These are phyloP conservation scores for Chlorodrepanis virens DNA, from an alignment of 2,113 vertebrate genomes.

Conservation along the genomic window DNA sequence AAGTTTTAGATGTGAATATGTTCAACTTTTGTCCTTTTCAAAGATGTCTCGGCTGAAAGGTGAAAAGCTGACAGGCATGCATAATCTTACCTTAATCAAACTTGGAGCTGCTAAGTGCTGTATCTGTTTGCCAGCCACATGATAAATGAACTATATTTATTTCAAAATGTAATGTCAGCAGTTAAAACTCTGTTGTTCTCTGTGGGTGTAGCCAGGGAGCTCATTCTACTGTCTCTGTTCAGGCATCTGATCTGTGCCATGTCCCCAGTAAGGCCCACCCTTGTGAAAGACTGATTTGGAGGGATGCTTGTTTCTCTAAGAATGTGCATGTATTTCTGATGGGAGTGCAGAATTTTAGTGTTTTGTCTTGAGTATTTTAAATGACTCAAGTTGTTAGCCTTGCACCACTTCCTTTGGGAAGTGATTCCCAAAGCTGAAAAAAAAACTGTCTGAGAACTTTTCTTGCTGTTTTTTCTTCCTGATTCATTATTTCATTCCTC, in stretches of 20 bases:
- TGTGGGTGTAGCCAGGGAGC: neutral
- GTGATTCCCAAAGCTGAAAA: constrained; percentile 47
- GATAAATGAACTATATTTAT: neutral
- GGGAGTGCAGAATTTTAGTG: neutral
- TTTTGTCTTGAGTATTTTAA: neutral
- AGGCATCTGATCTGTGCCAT: accelerated
- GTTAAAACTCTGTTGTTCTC: neutral
- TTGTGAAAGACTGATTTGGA: neutral
- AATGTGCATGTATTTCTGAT: neutral
- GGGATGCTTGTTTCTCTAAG: neutral
- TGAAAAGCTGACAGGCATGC: neutral
- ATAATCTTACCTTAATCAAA: neutral
- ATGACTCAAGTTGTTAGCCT: neutral
- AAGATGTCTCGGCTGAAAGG: neutral
- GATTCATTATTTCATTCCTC: neutral
- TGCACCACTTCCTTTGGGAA: constrained; percentile 54
- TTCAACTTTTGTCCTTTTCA: constrained; percentile 27
- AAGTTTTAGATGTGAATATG: neutral
- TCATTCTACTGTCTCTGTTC: neutral
- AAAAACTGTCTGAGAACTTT: constrained; percentile 26
- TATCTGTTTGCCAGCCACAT: neutral
- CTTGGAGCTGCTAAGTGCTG: neutral
- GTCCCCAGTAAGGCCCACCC: neutral
- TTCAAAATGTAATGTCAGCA: neutral
- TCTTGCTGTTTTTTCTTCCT: constrained; percentile 33